Base-by-base conservation (phyloP, 2,113 vertebrate genomes). In the Hyperoodon ampullatus region DNA sequence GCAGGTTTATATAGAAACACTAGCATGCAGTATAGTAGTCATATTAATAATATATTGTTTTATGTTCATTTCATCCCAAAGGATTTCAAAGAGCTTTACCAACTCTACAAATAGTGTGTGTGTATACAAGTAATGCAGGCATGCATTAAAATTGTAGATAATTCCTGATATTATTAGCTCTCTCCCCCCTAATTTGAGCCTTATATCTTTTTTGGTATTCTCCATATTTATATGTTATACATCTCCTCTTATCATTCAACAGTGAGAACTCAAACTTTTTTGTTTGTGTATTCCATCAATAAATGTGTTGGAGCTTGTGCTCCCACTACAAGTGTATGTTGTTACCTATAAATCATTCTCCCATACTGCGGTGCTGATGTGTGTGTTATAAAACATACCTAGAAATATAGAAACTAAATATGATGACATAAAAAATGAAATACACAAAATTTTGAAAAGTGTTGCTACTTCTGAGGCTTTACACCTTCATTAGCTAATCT, bases 1-100 rank as follows among this genome's bases (percentile, higher is more conserved):
- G 89, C 65, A 97, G 72, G 65, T 66, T 88, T 82, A 84, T 88
- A 83, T 75, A 85, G 83, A 94, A 95, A 95, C 26, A 66, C 3
- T 81, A 71, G 83, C 18, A 13, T 44, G 87, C 24, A 87, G 42
- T 92, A 83, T 71, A 84, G 88, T 68, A 83, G 55, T 94, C 84
- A 88, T 88, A 97, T 97, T 90, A 98, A 98, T 97, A 98, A 98
- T 97, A 93, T 87, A 97, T 95, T 96, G 24, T 92, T 90, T 94
- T 95, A 81, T 96, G 58, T 83, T 58, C 21, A 30, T 94, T 94
- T 91, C 23, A 87, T 96, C 96, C 86, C 95, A 77, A 77, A 90
- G 97, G 94, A 21, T 87, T 97, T 93, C 60, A 97, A 81, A 96
- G 83, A 97, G 86, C 92, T 96, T 97, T 98, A 96, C 89, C 26